Evolutionary conservation across 2,113 vertebrate genomes (phyloP).

Genomic region (Heloderma charlesbogerti): DNA sequence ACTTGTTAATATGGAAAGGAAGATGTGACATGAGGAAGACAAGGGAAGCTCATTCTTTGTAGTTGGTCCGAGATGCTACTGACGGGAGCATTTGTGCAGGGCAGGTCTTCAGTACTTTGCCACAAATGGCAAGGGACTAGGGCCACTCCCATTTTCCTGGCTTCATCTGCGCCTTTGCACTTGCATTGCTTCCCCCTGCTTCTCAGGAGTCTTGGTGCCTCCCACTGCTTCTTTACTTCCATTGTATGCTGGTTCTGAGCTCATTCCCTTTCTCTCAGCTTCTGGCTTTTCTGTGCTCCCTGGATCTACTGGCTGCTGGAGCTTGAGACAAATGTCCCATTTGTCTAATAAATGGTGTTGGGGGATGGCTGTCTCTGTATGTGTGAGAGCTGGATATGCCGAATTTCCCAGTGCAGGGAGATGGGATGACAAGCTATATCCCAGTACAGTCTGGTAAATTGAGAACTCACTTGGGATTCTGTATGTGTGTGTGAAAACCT

Average conservation of each 20-base stretch:
- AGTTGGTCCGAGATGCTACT: background rate
- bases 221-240: background rate
- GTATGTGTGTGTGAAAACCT: constrained; percentile 62
- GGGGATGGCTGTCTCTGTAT: background rate
- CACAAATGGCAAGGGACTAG: no score
- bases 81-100: background rate
- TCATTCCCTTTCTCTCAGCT: background rate
- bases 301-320: background rate
- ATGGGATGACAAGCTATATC: constrained; percentile 53
- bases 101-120: background rate
- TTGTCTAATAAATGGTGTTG: background rate
- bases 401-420: constrained; percentile 9
- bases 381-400: background rate
- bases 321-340: background rate
- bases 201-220: background rate
- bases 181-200: background rate
- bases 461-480: constrained; percentile 60
- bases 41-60: no score
- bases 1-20: background rate
- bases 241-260: background rate
- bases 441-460: constrained; percentile 40
- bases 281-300: background rate
- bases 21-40: background rate
- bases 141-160: no score
- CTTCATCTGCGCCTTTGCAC: background rate